Conservation (phyloP, 2,888 invertebrate genomes). For the Gisinianus flammeolus region DNA sequence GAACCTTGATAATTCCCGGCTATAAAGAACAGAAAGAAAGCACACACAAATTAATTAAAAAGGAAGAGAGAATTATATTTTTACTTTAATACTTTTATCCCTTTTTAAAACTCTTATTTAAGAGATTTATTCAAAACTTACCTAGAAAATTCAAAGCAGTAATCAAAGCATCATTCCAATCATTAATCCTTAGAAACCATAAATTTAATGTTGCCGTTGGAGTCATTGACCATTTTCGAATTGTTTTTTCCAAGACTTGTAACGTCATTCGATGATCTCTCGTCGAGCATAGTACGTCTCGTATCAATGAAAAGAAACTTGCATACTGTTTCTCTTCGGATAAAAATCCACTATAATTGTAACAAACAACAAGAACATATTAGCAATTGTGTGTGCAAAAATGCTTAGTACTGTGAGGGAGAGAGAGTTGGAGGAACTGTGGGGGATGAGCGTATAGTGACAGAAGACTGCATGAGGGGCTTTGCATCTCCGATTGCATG, state of each 20-base stretch:
- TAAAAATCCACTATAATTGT: slow-evolving; percentile 64
- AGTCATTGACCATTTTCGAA: slow-evolving; percentile 76
- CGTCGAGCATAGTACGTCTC: slow-evolving; percentile 85
- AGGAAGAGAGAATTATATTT: too few relatives aligned
- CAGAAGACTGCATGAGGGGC: too few relatives aligned
- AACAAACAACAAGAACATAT: neutral
- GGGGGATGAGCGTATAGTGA: too few relatives aligned
- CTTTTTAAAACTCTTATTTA: too few relatives aligned
- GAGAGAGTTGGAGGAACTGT: too few relatives aligned
- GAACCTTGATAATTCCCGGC: slow-evolving; percentile 75
- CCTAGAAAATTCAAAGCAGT: slow-evolving; percentile 84
- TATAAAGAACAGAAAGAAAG: too few relatives aligned
- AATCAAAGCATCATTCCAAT: slow-evolving; percentile 76
- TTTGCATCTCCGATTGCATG: too few relatives aligned
- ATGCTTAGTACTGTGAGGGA: too few relatives aligned
- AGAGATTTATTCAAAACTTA: too few relatives aligned
- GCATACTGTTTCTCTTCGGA: slow-evolving; percentile 79
- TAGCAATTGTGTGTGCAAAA: neutral
- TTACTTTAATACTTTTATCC: too few relatives aligned
- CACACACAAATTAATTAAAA: too few relatives aligned
- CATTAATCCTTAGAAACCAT: slow-evolving; percentile 73
- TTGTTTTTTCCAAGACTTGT: slow-evolving; percentile 75
- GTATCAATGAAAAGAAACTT: slow-evolving; percentile 84
- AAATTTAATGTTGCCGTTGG: slow-evolving; percentile 82
- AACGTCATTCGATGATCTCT: slow-evolving; percentile 83